A percentile compares a stretch with the other conserved stretches of the same genome.
These are phyloP conservation scores for Cheilosia urbana DNA, from an alignment of 2,888 invertebrate genomes.

Conservation along the genomic window DNA sequence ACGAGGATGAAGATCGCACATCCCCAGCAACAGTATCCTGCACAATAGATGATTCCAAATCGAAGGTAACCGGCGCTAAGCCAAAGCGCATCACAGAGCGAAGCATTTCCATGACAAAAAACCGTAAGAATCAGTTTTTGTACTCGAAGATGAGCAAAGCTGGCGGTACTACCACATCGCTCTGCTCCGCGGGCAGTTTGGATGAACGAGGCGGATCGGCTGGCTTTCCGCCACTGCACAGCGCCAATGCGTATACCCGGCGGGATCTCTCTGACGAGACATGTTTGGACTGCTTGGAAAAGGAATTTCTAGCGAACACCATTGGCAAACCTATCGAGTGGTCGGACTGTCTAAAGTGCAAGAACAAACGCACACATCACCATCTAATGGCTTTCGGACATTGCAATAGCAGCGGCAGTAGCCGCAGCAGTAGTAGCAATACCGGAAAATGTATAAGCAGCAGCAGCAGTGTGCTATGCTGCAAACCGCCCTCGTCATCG, in stretches of 20 bases:
- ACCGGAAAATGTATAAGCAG: slow-evolving; percentile 56
- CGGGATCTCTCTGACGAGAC: slow-evolving; percentile 79
- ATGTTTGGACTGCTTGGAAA: slow-evolving; percentile 82
- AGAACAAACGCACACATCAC: slow-evolving; percentile 77
- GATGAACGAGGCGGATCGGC: slow-evolving; percentile 81
- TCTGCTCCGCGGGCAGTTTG: slow-evolving; percentile 77
- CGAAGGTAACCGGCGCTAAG: slow-evolving; percentile 80
- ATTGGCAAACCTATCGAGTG: slow-evolving; percentile 81
- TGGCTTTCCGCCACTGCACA: slow-evolving; percentile 60
- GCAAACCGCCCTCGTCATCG: slow-evolving; percentile 65
- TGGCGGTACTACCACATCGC: slow-evolving; percentile 38
- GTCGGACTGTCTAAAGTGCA: slow-evolving; percentile 81
- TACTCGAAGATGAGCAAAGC: slow-evolving; percentile 66
- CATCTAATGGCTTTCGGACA: slow-evolving; percentile 54
- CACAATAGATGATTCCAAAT: slow-evolving; percentile 55
- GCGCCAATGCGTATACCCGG: slow-evolving; percentile 72
- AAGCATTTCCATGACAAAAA: slow-evolving; percentile 70
- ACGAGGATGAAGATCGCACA: slow-evolving; percentile 52
- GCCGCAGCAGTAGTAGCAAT: slow-evolving; percentile 62
- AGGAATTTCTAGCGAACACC: slow-evolving; percentile 82
- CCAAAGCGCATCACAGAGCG: slow-evolving; percentile 80
- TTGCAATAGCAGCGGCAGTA: slow-evolving; percentile 70
- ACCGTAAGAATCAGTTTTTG: slow-evolving; percentile 54
- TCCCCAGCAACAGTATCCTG: slow-evolving; percentile 67
- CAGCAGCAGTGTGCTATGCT: slow-evolving; percentile 63